These are phyloP conservation scores for Porphyrio hochstetteri DNA, from an alignment of 2,113 vertebrate species.

Conservation along the genomic window DNA sequence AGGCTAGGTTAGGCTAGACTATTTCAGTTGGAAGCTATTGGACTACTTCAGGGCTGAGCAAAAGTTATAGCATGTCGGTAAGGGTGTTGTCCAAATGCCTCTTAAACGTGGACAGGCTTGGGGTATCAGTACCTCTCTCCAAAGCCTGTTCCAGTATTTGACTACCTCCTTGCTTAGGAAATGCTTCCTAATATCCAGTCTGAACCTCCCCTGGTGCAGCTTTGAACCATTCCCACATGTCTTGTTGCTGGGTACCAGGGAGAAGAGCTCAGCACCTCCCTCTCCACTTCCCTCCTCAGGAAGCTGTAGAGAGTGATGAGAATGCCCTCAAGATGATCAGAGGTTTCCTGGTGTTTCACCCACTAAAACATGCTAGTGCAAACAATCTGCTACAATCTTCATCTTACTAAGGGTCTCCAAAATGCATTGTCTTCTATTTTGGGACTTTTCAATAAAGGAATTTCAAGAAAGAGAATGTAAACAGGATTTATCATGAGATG, in stretches of 20 bases:
- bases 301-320: not conserved
- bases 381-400: not conserved
- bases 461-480: slow-evolving; percentile 27
- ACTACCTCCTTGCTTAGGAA: not conserved
- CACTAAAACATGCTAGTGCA: not conserved
- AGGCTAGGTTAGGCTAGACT: not conserved
- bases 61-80: not conserved
- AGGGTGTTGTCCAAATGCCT: not conserved
- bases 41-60: not conserved
- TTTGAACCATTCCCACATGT: not conserved
- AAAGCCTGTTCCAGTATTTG: not conserved
- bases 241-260: not conserved
- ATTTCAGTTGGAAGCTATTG: not conserved
- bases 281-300: not conserved
- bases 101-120: not conserved
- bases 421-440: not conserved
- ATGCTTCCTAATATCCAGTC: not conserved
- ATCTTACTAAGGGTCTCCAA: not conserved
- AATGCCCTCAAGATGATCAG: not conserved
- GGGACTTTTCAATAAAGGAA: not conserved
- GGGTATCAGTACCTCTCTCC: rapidly evolving
- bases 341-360: not conserved
- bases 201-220: not conserved
- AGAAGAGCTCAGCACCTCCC: not conserved
- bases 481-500: slow-evolving; percentile 2